Base-by-base conservation (phyloP, 2,113 vertebrate genomes). In the Jaculus jaculus region DNA sequence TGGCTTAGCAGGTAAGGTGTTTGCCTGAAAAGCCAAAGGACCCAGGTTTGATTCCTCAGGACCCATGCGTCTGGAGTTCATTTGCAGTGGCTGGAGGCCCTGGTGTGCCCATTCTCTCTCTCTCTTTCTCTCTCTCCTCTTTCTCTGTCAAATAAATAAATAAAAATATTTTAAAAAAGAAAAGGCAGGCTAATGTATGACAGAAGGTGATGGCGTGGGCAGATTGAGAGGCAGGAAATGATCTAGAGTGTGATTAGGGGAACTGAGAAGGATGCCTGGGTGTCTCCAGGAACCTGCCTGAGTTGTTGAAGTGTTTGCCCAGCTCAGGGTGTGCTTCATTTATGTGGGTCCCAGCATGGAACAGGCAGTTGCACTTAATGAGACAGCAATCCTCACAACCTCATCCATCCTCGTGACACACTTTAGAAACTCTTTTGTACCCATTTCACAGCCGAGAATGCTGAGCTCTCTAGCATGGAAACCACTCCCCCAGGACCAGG, bases 351-450 rank as follows among this genome's bases (percentile, higher is more conserved):
- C 69, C 1, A 7, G 26, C 30, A 12, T 3, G 37, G 37, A 37
- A 13, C 0, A 12, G 30, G 63, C 28, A 17, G 26, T 21, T 21
- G 21, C 1, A 42, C 2, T 17, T 23, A 20, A 9, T 3, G 42
- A 51, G 72, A n/a, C 30, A 68, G 91, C 68, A 63, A 32, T 23
- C 6, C 1, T 0, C 30, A 8, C 66, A 1, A 24, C 37, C 21
- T 68, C 60, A 30, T 84, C 15, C 4, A 18, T 68, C n/a, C 8
- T 89, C 12, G 3, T 8, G 5, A 66, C 13, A 71, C 68, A 61
- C 7, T 32, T 26, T 12, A 37, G 66, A 78, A 54, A 24, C 39
- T 61, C 11, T 77, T 80, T 13, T 28, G 11, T 81, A 54, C 63
- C 86, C 77, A 92, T 37, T 68, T 77, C 47, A 65, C 80, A 91